Evolutionary conservation across 2,113 vertebrate genomes (phyloP), one percentile per base, ranked within the genome.

Genomic region (Jacana jacana): DNA sequence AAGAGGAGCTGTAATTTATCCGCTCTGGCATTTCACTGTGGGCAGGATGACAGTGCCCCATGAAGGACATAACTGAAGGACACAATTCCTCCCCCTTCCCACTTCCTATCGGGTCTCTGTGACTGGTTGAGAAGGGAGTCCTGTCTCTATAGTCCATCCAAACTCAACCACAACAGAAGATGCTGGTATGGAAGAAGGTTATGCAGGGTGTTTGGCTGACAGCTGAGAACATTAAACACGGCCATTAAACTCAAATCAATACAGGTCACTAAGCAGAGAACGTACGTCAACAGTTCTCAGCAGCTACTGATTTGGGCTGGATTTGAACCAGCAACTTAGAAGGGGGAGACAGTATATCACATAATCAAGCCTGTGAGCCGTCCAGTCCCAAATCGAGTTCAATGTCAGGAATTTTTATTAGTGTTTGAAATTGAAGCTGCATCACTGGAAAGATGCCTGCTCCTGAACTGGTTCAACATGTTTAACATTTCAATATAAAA

Each of bases 381-480:
- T 71, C 81, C 69, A 27, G 75, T 93, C 93, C 90, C 93, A 86
- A 86, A 91, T 3, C 27, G 27, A 97, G 84, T 51, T 92, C 79
- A 80, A 37, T 55, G 81, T 78, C 22, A 95, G 93, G 93, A 96
- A 97, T 96, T 96, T 96, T 96, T 97, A 94, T 95, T 94, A 93
- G 85, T 33, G 2, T 95, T 92, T 91, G 93, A 97, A 95, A 96
- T 51, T 8, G 63, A 95, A 97, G 91, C 93, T 84, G 90, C 44
- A 71, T 71, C 82, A 91, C 95, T 95, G 97, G 97, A 96, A 94
- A 81, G 81, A 91, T 78, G 94, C 95, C 95, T 93, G 76, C 72
- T 88, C 85, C 88, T 94, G 95, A 97, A 97, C 91, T 88, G 91
- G 86, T 96, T 97, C 97, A 97, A 88, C 93, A 96, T 97, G 96